Conservation (phyloP, 2,113 vertebrate genomes). For the Kobus ellipsiprymnus region DNA sequence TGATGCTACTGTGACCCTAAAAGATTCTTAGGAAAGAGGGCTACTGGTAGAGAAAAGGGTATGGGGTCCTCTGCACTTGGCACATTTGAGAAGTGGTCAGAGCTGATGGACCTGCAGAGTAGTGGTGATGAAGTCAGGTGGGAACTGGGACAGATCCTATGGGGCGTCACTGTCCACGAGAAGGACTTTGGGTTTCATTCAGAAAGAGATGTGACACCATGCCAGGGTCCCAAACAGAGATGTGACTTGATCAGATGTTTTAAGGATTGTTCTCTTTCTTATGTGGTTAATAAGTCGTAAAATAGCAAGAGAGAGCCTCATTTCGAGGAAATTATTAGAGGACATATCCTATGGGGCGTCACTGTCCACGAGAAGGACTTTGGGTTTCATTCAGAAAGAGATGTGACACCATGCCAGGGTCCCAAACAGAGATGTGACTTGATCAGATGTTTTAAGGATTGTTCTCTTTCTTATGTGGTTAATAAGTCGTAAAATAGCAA, state of each 20-base stretch:
- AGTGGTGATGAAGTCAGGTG: neutral
- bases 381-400: neutral
- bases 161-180: rapidly evolving
- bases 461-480: neutral
- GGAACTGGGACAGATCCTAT: rapidly evolving
- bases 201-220: neutral
- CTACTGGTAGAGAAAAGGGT: neutral
- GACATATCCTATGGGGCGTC: rapidly evolving
- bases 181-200: neutral
- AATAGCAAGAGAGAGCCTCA: neutral
- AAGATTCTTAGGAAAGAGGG: neutral
- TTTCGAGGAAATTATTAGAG: neutral
- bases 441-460: neutral
- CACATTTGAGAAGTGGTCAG: neutral
- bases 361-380: neutral
- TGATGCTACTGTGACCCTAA: neutral
- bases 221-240: neutral
- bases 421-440: neutral
- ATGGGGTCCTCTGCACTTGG: neutral
- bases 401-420: neutral
- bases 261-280: neutral
- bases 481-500: neutral
- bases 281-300: neutral
- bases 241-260: neutral
- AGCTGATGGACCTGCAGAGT: neutral